phyloP scores from a whole-genome alignment of 2,113 vertebrate genomes.

The Malurus elegans region DNA sequence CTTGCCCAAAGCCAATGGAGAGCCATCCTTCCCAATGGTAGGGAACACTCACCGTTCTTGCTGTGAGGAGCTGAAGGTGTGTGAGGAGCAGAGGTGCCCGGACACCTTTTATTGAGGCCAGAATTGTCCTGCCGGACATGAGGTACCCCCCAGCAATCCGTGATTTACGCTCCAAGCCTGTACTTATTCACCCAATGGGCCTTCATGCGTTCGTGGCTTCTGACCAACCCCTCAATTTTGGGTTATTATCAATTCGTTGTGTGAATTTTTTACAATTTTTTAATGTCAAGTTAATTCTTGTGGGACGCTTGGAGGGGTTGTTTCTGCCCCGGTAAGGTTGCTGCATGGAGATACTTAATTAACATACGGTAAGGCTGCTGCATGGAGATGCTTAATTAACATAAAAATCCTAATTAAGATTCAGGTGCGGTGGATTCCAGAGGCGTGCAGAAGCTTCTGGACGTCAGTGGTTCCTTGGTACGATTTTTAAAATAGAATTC shows the following conservation, averaged over 20 bases:
- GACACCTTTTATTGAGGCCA: slow-evolving; percentile 36
- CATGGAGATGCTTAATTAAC: background rate
- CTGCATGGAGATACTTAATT: background rate
- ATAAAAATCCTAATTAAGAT: background rate
- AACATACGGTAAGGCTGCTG: background rate
- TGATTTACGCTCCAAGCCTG: slow-evolving; percentile 1
- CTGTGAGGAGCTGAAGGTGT: background rate
- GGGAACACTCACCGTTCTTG: slow-evolving; percentile 30
- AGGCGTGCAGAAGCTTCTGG: background rate
- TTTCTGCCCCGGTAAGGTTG: background rate
- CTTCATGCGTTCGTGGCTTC: background rate
- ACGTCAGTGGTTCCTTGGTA: background rate
- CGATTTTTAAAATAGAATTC: background rate
- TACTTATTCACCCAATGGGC: slow-evolving; percentile 7
- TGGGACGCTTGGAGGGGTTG: background rate
- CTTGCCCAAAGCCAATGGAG: background rate
- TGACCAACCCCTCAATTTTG: slow-evolving; percentile 31
- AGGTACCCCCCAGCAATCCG: slow-evolving; percentile 36
- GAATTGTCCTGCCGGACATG: slow-evolving; percentile 29
- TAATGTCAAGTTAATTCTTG: slow-evolving; percentile 59
- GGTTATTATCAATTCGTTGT: slow-evolving; percentile 10
- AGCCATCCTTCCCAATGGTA: background rate
- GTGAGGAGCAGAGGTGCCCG: slow-evolving; percentile 12
- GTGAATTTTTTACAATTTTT: slow-evolving; percentile 62
- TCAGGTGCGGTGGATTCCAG: background rate